phyloP scores from a whole-genome alignment of 2,797 vertebrate species.

The Cygnus olor region DNA sequence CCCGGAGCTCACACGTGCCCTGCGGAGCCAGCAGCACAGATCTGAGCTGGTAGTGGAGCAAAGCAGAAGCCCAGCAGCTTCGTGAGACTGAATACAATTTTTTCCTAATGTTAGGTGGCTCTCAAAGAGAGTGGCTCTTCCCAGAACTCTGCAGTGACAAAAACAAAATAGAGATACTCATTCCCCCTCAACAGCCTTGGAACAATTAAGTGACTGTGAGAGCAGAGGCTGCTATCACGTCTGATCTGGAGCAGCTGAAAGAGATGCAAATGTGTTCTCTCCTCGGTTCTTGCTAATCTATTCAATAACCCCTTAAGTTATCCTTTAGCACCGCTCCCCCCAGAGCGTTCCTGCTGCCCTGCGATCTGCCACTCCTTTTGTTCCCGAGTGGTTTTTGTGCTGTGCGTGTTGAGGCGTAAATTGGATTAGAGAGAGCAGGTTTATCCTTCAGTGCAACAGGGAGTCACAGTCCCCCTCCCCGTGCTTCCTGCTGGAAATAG shows the following conservation, averaged over 20 bases:
- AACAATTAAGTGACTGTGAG: conserved; percentile 40
- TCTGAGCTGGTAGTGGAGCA: not conserved
- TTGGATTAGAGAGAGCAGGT: conserved; percentile 39
- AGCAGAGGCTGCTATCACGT: conserved; percentile 55
- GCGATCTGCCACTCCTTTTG: conserved; percentile 6
- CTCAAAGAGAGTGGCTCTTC: not conserved
- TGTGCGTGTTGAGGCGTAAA: conserved; percentile 7
- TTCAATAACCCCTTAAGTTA: conserved; percentile 39
- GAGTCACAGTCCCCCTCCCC: not conserved
- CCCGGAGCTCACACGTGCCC: not conserved
- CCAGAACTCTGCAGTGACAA: not conserved
- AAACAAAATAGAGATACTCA: not conserved
- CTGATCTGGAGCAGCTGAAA: conserved; percentile 36
- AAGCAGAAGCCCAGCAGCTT: not conserved
- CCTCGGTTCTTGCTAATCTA: conserved; percentile 13
- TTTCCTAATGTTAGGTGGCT: not conserved
- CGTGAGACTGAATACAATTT: not conserved
- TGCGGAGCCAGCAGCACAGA: not conserved
- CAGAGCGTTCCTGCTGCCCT: not conserved
- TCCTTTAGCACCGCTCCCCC: not conserved
- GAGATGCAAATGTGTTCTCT: conserved; percentile 55
- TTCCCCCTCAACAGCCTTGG: not conserved
- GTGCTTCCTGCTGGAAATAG: not conserved
- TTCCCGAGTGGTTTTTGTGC: not conserved
- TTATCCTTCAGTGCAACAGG: not conserved